phyloP scores from a whole-genome alignment of 2,113 vertebrate genomes.

The Tetrao urogallus region DNA sequence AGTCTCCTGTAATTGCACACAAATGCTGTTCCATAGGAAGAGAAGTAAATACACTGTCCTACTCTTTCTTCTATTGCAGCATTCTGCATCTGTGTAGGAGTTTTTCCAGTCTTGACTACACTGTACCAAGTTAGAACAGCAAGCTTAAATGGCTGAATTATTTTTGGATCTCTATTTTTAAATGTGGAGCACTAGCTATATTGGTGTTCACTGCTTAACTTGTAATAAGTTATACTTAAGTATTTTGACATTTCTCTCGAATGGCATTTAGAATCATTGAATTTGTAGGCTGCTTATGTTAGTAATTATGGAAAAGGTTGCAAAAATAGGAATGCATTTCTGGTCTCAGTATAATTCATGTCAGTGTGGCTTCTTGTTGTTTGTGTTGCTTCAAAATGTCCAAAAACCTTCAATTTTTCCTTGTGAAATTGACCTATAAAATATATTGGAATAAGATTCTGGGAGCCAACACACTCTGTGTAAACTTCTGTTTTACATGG shows the following conservation, averaged over 20 bases:
- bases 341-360: accelerated
- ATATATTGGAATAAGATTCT: background rate
- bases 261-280: background rate
- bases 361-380: background rate
- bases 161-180: background rate
- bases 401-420: background rate
- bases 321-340: background rate
- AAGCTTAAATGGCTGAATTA: background rate
- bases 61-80: background rate
- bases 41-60: background rate
- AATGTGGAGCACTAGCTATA: background rate
- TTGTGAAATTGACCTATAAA: background rate
- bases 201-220: background rate
- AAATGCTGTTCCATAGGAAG: background rate
- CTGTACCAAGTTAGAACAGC: background rate
- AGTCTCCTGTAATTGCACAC: background rate
- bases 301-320: background rate
- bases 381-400: background rate
- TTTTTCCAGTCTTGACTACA: background rate
- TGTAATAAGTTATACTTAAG: accelerated
- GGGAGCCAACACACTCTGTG: background rate
- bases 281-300: background rate
- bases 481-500: background rate
- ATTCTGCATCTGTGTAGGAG: background rate
- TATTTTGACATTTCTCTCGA: background rate